Percentiles rank a stretch among this genome's conserved stretches.
phyloP scores from a whole-genome alignment of 2,113 vertebrate genomes.

The Alexandromys fortis region DNA sequence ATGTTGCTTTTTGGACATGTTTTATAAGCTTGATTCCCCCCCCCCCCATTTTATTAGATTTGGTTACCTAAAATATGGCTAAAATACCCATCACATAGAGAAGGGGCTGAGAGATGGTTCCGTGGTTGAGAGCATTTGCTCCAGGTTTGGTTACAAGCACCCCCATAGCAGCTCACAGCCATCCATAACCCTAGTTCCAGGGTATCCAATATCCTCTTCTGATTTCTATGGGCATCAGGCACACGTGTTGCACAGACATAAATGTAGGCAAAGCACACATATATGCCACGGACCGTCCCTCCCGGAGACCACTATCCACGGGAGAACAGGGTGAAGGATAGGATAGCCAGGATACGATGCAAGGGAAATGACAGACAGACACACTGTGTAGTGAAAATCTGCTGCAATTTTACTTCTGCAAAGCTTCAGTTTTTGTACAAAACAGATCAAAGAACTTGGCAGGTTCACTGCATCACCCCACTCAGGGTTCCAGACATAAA shows the following conservation, averaged over 20 bases:
- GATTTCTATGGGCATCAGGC: neutral
- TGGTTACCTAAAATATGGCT: neutral
- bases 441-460: too few relatives aligned
- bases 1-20: too few relatives aligned
- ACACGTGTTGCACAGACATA: neutral
- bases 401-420: too few relatives aligned
- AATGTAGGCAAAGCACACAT: neutral
- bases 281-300: too few relatives aligned
- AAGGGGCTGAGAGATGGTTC: neutral
- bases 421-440: too few relatives aligned
- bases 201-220: neutral
- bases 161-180: neutral
- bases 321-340: too few relatives aligned
- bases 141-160: neutral
- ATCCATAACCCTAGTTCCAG: neutral
- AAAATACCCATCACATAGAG: neutral
- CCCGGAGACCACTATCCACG: too few relatives aligned
- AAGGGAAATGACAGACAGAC: too few relatives aligned
- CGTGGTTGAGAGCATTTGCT: neutral
- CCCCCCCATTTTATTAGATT: neutral
- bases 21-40: neutral
- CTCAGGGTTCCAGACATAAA: too few relatives aligned
- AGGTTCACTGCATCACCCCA: too few relatives aligned
- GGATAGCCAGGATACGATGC: too few relatives aligned
- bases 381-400: too few relatives aligned